Percentiles rank a stretch among this genome's conserved stretches.
These are phyloP conservation scores for Paramormyrops hopkinsi DNA, from an alignment of 2,797 vertebrate species.

Conservation along the genomic window DNA sequence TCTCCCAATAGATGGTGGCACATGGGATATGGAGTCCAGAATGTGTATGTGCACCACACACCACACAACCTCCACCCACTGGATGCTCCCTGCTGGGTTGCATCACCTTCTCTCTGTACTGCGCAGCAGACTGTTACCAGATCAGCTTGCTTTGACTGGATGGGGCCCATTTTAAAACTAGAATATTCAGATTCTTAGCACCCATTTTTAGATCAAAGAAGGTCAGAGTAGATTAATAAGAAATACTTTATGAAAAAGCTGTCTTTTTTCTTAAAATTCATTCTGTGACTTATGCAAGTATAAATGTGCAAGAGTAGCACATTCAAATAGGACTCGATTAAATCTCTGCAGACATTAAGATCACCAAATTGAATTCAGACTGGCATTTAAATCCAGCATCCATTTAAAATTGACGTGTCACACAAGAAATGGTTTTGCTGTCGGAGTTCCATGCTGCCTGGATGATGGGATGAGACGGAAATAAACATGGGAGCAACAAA, in stretches of 20 bases:
- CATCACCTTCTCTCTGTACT: background rate
- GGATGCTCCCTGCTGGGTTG: background rate
- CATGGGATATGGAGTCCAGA: background rate
- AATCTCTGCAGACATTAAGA: background rate
- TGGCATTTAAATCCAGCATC: conserved; percentile 31
- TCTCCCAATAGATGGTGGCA: background rate
- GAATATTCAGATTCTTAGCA: background rate
- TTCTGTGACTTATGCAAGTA: background rate
- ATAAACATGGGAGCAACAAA: conserved; percentile 13
- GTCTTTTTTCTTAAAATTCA: background rate
- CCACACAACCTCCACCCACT: background rate
- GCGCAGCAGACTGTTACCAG: too few species aligned
- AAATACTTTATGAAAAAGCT: background rate
- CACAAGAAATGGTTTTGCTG: conserved; percentile 52
- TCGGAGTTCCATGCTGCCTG: conserved; percentile 47
- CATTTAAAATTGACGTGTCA: conserved; percentile 59
- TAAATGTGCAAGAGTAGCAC: background rate
- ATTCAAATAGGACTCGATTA: background rate
- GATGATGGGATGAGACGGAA: conserved; percentile 5
- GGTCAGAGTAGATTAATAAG: background rate
- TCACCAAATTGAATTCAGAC: conserved; percentile 2
- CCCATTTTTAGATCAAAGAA: background rate
- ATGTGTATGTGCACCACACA: background rate
- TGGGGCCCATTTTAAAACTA: background rate
- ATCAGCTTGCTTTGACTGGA: background rate